Conservation (phyloP, 2,888 invertebrate species). For the Macrophya annulata region DNA sequence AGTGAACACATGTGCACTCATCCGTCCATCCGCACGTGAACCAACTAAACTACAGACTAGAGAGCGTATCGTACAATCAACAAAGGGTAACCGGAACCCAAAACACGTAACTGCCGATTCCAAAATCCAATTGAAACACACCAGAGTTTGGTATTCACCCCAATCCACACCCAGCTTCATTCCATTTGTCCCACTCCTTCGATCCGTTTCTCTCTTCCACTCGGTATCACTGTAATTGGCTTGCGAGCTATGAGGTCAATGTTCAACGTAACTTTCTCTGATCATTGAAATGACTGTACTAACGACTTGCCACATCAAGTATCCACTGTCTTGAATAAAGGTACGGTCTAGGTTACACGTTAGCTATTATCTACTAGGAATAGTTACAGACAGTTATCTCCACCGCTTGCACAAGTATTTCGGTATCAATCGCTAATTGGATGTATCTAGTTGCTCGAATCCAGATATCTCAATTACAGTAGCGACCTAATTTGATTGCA, state of each 20-base stretch:
- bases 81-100: conserved; percentile 46
- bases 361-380: conserved; percentile 22
- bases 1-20: conserved; percentile 57
- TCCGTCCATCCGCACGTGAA: conserved; percentile 54
- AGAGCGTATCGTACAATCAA: conserved; percentile 36
- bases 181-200: conserved; percentile 37
- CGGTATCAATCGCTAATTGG: conserved; percentile 22
- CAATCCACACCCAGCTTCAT: conserved; percentile 39
- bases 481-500: background rate
- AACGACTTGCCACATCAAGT: conserved; percentile 36
- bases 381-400: conserved; percentile 4
- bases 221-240: conserved; percentile 37
- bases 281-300: conserved; percentile 46
- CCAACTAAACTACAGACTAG: conserved; percentile 28
- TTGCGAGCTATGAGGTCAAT: conserved; percentile 5
- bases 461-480: background rate
- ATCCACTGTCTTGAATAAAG: conserved; percentile 11
- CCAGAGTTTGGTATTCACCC: conserved; percentile 40
- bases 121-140: conserved; percentile 49
- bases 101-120: conserved; percentile 53
- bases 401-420: background rate
- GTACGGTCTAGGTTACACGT: background rate
- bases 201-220: conserved; percentile 8
- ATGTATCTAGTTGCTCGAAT: conserved; percentile 18
- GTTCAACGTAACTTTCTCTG: conserved; percentile 32